Evolutionary conservation across 2,797 vertebrate genomes (phyloP), one percentile per base, ranked within the genome.

Genomic region (Buceros bicornis): DNA sequence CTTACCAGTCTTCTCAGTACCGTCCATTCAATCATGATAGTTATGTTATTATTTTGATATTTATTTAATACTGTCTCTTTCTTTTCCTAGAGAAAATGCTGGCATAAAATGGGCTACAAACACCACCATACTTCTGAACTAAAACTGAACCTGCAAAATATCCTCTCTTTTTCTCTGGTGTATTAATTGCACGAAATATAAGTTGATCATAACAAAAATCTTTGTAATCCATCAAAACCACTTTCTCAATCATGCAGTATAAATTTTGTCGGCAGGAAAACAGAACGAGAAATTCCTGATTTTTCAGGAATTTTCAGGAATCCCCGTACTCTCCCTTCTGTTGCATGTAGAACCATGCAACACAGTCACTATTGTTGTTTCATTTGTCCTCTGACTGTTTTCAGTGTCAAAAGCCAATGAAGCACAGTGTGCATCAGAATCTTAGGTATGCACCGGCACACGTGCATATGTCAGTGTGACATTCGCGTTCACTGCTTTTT

Each of bases 391-490:
- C 66, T 21, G 13, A 26, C 33, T 33, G 13, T 50, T 82, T 71
- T 33, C 60, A 66, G 13, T 10, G 24, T 47, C 48, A 48, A 79
- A 67, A 79, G 31, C 28, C 50, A 40, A 40, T 40, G 29, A 66
- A 67, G 13, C 25, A 53, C 33, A 10, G 13, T 0, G 6, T 33
- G 33, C 61, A 29, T 5, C 13, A 28, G 19, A 19, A 62, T 21
- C 35, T 61, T 0, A 71, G 43, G 12, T 35, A 48, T 33, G 67
- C 29, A 78, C 4, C 4, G 1, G 35, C 42, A 54, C 29, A 5
- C 2, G 1, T 6, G 13, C 5, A 5, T 31, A 74, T 40, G 37
- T 6, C 62, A 66, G 20, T 5, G 11, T 1, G 8, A n/a, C 35
- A 81, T 40, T 62, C 35, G 53, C 47, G 29, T 4, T 47, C 45